phyloP scores from a whole-genome alignment of 53 echinoderm and acorn worm genomes.

The Actinopyga echinites region DNA sequence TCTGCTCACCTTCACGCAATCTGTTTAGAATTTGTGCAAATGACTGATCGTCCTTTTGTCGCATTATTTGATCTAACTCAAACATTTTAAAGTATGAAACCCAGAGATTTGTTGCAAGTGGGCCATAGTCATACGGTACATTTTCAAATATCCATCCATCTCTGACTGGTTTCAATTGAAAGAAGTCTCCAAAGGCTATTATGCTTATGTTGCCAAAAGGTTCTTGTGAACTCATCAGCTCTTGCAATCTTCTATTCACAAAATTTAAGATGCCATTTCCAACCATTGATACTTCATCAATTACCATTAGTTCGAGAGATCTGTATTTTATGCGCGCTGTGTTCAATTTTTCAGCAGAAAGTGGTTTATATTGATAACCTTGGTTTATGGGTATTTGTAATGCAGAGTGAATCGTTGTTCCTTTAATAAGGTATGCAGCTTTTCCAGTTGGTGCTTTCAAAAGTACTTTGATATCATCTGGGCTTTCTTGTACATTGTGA shows the following conservation, averaged over 20 bases:
- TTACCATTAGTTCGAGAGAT: conserved; percentile 36
- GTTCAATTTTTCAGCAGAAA: conserved; percentile 24
- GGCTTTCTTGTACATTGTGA: conserved; percentile 4
- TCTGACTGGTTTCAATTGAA: conserved; percentile 62
- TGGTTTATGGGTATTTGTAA: conserved; percentile 55
- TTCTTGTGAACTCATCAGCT: conserved; percentile 40
- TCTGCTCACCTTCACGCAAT: conserved; percentile 60
- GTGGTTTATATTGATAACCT: conserved; percentile 47
- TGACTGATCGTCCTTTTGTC: conserved; percentile 57
- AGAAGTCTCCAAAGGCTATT: conserved; percentile 65
- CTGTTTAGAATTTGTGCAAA: conserved; percentile 63
- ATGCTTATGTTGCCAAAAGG: conserved; percentile 64
- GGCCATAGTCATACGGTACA: conserved; percentile 9
- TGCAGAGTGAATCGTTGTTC: conserved; percentile 10
- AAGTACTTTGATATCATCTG: conserved; percentile 14
- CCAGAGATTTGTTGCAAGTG: conserved; percentile 60
- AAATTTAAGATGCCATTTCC: conserved; percentile 46
- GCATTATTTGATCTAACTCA: conserved; percentile 69
- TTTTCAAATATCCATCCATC: conserved; percentile 53
- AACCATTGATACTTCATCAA: conserved; percentile 56
- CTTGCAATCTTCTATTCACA: conserved; percentile 55
- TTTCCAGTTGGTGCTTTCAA: conserved; percentile 62
- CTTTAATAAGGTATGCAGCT: conserved; percentile 60
- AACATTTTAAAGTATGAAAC: conserved; percentile 45
- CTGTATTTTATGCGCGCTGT: conserved; percentile 15